These are phyloP conservation scores for Orchesellides sinensis DNA, from an alignment of 2,888 invertebrate species.

Conservation along the genomic window DNA sequence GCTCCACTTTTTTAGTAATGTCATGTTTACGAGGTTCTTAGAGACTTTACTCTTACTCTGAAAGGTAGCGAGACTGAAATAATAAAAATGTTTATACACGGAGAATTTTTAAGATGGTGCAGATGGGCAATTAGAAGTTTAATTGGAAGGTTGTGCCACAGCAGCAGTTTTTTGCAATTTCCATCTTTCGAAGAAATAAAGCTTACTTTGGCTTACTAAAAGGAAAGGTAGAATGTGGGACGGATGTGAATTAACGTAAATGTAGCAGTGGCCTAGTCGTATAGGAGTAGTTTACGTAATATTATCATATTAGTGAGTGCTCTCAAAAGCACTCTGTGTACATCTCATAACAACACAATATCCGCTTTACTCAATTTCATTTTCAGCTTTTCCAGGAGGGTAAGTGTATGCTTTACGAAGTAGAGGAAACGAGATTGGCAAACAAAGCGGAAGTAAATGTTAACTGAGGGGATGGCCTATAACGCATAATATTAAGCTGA, in stretches of 20 bases:
- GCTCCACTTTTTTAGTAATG: constrained; percentile 31
- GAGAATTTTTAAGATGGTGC: constrained; percentile 7
- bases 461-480: constrained; percentile 6
- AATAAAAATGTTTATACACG: neutral
- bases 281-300: constrained; percentile 5
- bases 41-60: constrained; percentile 10
- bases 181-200: constrained; percentile 24
- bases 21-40: constrained; percentile 5
- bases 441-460: constrained; percentile 47
- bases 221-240: constrained; percentile 17
- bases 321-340: constrained; percentile 35
- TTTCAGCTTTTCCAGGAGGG: constrained; percentile 18
- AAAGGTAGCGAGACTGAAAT: too few relatives aligned
- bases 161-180: constrained; percentile 36
- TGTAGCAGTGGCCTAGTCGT: constrained; percentile 23
- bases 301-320: constrained; percentile 48
- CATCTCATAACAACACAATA: constrained; percentile 54
- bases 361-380: constrained; percentile 48
- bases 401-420: neutral
- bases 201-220: neutral
- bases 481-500: constrained; percentile 37
- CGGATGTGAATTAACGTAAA: constrained; percentile 59
- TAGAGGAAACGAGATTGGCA: constrained; percentile 1
- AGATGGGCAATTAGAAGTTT: constrained; percentile 22
- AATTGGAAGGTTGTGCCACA: constrained; percentile 56